A percentile compares a stretch with the other conserved stretches of the same genome.
Conservation (phyloP, 2,888 invertebrate species). For the Darwinula stevensoni region DNA sequence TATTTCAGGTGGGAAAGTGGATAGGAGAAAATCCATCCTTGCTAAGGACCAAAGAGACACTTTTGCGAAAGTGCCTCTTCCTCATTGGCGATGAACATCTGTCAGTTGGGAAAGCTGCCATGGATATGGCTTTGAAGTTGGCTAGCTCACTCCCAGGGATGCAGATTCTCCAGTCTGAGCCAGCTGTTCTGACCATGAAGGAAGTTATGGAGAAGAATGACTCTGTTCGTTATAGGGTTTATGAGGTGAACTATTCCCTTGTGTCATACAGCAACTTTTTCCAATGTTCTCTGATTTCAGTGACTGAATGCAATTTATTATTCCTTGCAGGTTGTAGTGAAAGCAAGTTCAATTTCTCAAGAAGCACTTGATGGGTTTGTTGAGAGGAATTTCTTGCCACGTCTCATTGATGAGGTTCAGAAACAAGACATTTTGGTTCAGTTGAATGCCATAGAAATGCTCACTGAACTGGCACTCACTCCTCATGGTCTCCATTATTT, state of each 20-base stretch:
- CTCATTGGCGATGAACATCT: too few relatives aligned
- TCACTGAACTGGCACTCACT: conserved; percentile 34
- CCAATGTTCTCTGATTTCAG: background rate
- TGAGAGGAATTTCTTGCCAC: conserved; percentile 29
- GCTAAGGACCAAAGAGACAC: too few relatives aligned
- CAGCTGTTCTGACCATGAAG: too few relatives aligned
- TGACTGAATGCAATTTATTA: conserved; percentile 6
- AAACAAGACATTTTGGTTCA: conserved; percentile 42
- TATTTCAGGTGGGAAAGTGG: too few relatives aligned
- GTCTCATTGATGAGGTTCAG: conserved; percentile 32
- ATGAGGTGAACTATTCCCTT: conserved; percentile 23
- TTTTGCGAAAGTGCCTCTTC: too few relatives aligned
- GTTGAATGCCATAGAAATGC: conserved; percentile 44
- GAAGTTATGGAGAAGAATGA: conserved; percentile 26
- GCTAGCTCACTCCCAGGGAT: too few relatives aligned
- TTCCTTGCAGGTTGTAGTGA: conserved; percentile 26
- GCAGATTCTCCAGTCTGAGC: too few relatives aligned
- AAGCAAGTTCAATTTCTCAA: conserved; percentile 22
- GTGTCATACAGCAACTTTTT: too few relatives aligned
- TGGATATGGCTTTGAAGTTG: too few relatives aligned
- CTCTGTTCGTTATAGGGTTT: conserved; percentile 31
- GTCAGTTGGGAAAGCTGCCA: too few relatives aligned
- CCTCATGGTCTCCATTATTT: conserved; percentile 42
- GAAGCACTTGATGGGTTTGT: conserved; percentile 26
- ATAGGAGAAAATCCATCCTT: too few relatives aligned